phyloP scores from a whole-genome alignment of 2,113 vertebrate genomes.

The Corvus moneduloides region DNA sequence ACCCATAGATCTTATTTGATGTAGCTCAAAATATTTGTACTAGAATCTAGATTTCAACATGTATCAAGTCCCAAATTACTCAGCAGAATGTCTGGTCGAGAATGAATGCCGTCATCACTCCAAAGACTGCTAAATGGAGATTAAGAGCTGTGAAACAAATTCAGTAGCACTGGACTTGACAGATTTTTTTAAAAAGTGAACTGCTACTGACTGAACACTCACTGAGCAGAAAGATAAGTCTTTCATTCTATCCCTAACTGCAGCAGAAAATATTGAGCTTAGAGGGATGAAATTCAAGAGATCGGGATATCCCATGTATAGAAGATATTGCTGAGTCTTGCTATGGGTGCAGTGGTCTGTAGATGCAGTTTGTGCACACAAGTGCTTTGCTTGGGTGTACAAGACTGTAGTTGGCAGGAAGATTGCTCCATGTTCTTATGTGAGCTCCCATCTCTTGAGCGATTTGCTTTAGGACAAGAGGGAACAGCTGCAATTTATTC shows the following conservation, averaged over 20 bases:
- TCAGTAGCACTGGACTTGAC: not conserved
- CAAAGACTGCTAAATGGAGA: not conserved
- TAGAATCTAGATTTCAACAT: not conserved
- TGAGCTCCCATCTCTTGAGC: not conserved
- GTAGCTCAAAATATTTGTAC: not conserved
- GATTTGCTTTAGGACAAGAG: conserved; percentile 2
- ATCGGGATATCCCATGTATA: not conserved
- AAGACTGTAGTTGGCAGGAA: not conserved
- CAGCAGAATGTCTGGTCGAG: not conserved
- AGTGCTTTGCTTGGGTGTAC: not conserved
- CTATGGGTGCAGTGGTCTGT: not conserved
- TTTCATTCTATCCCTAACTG: not conserved
- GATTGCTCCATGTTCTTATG: not conserved
- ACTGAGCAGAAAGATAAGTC: not conserved
- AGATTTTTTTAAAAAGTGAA: not conserved
- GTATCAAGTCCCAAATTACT: not conserved
- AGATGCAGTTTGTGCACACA: not conserved
- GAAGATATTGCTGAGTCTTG: not conserved
- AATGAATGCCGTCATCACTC: not conserved
- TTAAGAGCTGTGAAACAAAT: not conserved
- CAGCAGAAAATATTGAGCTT: not conserved
- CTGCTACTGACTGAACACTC: not conserved
- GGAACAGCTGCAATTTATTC: not conserved
- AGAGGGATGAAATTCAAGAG: not conserved
- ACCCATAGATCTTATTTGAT: not conserved